Percentiles rank a stretch among this genome's conserved stretches.
These are phyloP conservation scores for Diabrotica virgifera DNA, from an alignment of 1,140 invertebrate genomes.

Conservation along the genomic window DNA sequence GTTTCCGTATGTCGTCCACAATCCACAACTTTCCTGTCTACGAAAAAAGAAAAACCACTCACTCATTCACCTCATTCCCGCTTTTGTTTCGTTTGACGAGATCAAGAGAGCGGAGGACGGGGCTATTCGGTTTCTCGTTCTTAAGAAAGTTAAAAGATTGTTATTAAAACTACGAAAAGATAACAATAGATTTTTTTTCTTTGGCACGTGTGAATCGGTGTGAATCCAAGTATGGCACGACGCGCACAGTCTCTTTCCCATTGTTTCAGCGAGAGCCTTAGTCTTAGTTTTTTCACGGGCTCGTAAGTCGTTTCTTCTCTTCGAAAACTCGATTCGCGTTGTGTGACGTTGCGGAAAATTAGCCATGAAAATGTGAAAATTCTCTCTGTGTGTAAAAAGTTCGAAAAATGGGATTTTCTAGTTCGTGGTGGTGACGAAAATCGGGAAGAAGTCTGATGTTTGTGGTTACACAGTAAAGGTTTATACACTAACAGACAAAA, in stretches of 20 bases:
- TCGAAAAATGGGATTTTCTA: no score
- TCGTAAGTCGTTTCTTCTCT: not conserved
- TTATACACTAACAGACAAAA: no score
- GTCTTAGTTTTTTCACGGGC: not conserved
- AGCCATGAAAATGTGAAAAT: no score
- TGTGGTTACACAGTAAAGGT: no score
- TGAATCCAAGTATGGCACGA: slow-evolving; percentile 32
- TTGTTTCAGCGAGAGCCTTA: slow-evolving; percentile 3
- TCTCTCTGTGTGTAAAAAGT: no score
- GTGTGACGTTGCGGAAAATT: no score
- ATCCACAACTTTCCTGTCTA: no score
- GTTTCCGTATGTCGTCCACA: no score
- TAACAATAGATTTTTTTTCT: slow-evolving; percentile 14
- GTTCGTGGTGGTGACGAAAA: no score
- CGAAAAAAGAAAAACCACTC: no score
- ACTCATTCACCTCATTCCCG: not conserved
- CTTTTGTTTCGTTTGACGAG: not conserved
- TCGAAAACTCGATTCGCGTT: no score
- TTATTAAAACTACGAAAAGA: slow-evolving; percentile 2
- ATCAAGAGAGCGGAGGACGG: not conserved
- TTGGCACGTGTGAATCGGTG: slow-evolving; percentile 27
- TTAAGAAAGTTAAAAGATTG: not conserved
- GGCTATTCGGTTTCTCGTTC: not conserved
- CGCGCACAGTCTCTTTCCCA: slow-evolving; percentile 5
- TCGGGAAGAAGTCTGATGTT: no score